Conservation (phyloP, 2,888 invertebrate species). For the Leptogaster cylindrica region DNA sequence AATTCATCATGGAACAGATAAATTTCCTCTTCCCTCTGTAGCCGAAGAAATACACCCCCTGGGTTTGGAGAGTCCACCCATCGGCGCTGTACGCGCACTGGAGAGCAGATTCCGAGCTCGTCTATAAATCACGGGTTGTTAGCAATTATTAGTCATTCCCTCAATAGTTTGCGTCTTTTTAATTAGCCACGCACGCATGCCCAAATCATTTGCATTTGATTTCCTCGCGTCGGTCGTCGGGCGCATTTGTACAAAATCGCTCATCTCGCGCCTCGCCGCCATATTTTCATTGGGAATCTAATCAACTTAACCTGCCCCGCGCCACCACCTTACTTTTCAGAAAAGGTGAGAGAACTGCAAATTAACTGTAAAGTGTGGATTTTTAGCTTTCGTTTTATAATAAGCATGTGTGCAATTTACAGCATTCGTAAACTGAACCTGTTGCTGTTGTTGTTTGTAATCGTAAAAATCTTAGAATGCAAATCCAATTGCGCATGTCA, state of each 20-base stretch:
- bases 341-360: slow-evolving; percentile 19
- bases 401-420: too few species aligned
- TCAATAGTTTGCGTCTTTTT: slow-evolving; percentile 15
- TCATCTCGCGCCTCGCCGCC: background rate
- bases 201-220: slow-evolving; percentile 18
- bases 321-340: background rate
- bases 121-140: too few species aligned
- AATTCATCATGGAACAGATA: too few species aligned
- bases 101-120: too few species aligned
- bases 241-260: background rate
- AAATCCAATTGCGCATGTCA: slow-evolving; percentile 40
- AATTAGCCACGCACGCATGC: slow-evolving; percentile 24
- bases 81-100: too few species aligned
- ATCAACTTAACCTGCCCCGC: slow-evolving; percentile 4
- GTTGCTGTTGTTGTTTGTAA: background rate
- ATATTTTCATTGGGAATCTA: slow-evolving; percentile 7
- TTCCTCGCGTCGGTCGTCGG: background rate
- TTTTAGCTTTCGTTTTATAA: too few species aligned
- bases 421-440: background rate
- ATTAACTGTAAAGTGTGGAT: slow-evolving; percentile 36
- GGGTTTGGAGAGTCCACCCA: too few species aligned
- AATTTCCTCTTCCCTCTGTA: too few species aligned
- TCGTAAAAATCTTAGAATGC: slow-evolving; percentile 16
- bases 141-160: slow-evolving; percentile 26
- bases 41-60: too few species aligned